These are phyloP conservation scores for Rousettus madagascariensis DNA, from an alignment of 2,797 vertebrate species.

Conservation along the genomic window DNA sequence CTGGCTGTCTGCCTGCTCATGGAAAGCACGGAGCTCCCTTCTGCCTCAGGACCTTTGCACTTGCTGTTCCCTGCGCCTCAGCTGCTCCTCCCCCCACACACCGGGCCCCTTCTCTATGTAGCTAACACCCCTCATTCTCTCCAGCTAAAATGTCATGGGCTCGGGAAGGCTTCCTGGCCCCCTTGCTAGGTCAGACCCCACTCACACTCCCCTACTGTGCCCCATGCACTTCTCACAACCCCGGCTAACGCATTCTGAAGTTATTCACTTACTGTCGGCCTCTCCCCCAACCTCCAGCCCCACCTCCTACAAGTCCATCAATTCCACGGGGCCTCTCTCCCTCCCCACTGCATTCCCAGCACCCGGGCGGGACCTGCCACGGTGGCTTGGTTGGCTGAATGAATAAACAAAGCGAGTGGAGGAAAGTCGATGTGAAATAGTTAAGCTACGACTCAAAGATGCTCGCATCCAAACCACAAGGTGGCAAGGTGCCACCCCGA, in stretches of 20 bases:
- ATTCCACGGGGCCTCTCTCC: not conserved
- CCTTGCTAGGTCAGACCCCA: not conserved
- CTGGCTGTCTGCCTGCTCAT: not conserved
- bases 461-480: not conserved
- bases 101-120: not conserved
- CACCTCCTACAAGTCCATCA: not conserved
- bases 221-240: not conserved
- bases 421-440: not conserved
- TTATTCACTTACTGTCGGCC: not conserved
- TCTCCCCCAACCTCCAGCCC: not conserved
- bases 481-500: not conserved
- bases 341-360: not conserved
- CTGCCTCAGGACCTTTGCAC: constrained; percentile 2
- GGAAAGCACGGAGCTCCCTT: not conserved
- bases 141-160: not conserved
- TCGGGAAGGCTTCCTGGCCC: not conserved
- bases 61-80: not conserved
- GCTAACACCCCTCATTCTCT: not conserved
- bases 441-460: not conserved
- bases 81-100: no score
- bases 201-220: not conserved
- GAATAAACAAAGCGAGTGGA: not conserved
- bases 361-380: not conserved
- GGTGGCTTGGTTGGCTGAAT: not conserved
- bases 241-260: not conserved